A percentile compares a stretch with the other conserved stretches of the same genome.
Conservation (phyloP, 2,113 vertebrate species). For the Phalacrocorax aristotelis region DNA sequence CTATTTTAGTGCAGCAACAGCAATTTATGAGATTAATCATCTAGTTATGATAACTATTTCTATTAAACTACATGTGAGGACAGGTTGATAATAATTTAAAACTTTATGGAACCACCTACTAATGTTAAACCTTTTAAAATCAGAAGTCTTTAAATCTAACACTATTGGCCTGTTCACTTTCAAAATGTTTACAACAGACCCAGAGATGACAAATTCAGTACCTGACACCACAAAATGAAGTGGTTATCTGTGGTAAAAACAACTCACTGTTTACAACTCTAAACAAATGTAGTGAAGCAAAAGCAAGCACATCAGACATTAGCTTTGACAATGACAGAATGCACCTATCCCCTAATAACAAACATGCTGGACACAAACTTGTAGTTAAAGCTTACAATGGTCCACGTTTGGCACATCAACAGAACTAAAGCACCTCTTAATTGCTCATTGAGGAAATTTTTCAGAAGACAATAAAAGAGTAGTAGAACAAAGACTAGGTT, state of each 20-base stretch:
- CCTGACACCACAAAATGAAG: not conserved
- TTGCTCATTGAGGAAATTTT: not conserved
- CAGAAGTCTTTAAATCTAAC: not conserved
- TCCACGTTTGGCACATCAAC: conserved; percentile 72
- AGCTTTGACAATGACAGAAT: not conserved
- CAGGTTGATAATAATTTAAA: not conserved
- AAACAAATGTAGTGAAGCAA: not conserved
- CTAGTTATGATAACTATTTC: not conserved
- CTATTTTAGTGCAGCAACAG: conserved; percentile 44
- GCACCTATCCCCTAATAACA: not conserved
- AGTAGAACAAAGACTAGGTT: conserved; percentile 27
- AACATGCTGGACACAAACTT: conserved; percentile 1
- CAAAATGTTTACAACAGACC: not conserved
- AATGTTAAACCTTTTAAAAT: not conserved
- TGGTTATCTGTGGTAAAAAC: not conserved
- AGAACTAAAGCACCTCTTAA: conserved; percentile 61
- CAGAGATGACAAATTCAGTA: not conserved
- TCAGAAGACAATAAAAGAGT: conserved; percentile 46
- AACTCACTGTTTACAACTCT: not conserved
- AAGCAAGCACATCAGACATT: not conserved
- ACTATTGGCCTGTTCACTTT: not conserved
- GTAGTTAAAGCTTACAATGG: conserved; percentile 36
- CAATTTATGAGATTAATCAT: conserved; percentile 22
- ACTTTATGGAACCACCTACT: not conserved
- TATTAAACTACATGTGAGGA: not conserved